Evolutionary conservation across 2,888 invertebrate genomes (phyloP), one percentile per base, ranked within the genome.

Genomic region (Colostygia pectinataria): DNA sequence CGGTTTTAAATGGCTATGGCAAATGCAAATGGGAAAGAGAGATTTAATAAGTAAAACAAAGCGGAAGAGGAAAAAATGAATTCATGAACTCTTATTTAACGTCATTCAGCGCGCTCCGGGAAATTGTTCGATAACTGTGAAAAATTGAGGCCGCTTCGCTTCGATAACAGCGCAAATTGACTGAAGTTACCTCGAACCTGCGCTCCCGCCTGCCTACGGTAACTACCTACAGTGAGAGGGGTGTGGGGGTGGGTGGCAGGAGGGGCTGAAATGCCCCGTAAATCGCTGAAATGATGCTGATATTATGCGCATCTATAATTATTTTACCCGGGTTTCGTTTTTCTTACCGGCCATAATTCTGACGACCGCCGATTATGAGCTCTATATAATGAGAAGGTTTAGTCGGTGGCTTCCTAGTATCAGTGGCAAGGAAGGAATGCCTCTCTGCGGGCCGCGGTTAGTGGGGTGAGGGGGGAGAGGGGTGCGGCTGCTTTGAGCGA

Each of bases 81-180:
- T n/a, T n/a, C n/a, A n/a, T 62, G 62, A 63, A 70, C 82, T 77
- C 83, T 86, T 72, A 77, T 71, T 87, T 84, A 84, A 60, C 71
- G 50, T 80, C 66, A 71, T 81, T 58, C 57, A 50, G 62, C 55
- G 57, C 40, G 58, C 62, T 54, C 57, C 54, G 66, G 64, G 48
- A 67, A 71, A 79, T 78, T 82, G 83, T 78, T 83, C 83, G 77
- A 81, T 83, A 79, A 74, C 84, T 78, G 87, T 83, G 85, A 84
- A 86, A 83, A 84, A 86, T 84, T 63, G 80, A 77, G 72, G 73
- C 71, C 43, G 68, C 67, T 51, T 59, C 63, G 74, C 72, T 84
- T 59, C 66, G 75, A 74, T 86, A 85, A 85, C 82, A 59, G 74
- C 66, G 73, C 80, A 87, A 88, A 88, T 88, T 86, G 82, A 88